Evolutionary conservation across 2,888 invertebrate species (phyloP).

Genomic region (Trichopoda pennipes): DNA sequence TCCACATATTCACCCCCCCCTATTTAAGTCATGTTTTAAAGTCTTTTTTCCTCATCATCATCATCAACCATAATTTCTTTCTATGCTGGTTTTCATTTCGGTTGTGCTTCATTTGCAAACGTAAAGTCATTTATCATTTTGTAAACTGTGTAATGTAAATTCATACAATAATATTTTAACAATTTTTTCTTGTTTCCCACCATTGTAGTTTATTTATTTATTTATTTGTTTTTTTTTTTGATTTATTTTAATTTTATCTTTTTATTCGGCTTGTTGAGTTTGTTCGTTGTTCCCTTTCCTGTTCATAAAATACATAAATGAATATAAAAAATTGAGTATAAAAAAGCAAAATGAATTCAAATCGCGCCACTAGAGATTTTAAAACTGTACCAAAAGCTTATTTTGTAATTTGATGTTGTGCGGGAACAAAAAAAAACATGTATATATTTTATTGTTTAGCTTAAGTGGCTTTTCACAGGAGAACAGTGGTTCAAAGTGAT

Average conservation of each 20-base stretch:
- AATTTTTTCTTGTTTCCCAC: conserved; percentile 28
- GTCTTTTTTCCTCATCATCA: conserved; percentile 11
- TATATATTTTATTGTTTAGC: conserved; percentile 63
- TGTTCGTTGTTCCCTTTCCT: conserved; percentile 57
- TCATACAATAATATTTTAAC: conserved; percentile 56
- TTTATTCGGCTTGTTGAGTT: conserved; percentile 63
- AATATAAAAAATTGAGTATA: conserved; percentile 11
- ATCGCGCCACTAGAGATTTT: conserved; percentile 64
- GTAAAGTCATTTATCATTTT: conserved; percentile 66
- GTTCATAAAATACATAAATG: conserved; percentile 50
- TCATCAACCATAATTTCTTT: conserved; percentile 48
- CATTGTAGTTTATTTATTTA: conserved; percentile 48
- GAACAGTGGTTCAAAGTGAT: conserved; percentile 34
- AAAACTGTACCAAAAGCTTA: conserved; percentile 62
- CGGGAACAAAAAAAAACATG: background rate
- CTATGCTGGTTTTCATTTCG: conserved; percentile 2
- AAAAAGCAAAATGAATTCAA: conserved; percentile 43
- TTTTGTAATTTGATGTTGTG: conserved; percentile 65
- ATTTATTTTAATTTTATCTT: conserved; percentile 60
- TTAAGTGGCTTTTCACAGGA: conserved; percentile 28
- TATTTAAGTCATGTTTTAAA: background rate
- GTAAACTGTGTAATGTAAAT: conserved; percentile 60
- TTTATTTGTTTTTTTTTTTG: conserved; percentile 37
- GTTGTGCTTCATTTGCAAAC: conserved; percentile 41
- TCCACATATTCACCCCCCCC: background rate